These are phyloP conservation scores for Tachyglossus aculeatus DNA, from an alignment of 2,797 vertebrate genomes.

Conservation along the genomic window DNA sequence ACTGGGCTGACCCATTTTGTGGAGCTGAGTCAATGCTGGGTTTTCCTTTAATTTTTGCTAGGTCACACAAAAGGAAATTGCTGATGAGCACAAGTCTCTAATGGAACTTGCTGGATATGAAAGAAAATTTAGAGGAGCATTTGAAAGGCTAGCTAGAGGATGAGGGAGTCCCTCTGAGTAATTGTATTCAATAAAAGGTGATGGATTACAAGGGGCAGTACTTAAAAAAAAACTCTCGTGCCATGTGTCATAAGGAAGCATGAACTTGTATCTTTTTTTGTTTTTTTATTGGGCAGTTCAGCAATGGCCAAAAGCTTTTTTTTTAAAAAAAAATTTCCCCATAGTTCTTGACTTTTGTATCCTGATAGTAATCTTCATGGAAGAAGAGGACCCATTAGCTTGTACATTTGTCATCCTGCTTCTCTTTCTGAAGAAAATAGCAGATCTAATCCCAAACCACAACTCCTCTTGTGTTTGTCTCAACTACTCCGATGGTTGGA, in stretches of 20 bases:
- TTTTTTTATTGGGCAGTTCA: rapidly evolving
- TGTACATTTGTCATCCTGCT: slow-evolving; percentile 14
- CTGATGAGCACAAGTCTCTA: background rate
- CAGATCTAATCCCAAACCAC: slow-evolving; percentile 3
- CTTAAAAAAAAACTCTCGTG: background rate
- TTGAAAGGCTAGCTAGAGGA: background rate
- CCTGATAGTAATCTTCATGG: background rate
- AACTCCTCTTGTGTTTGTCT: background rate
- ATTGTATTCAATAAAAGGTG: slow-evolving; percentile 19
- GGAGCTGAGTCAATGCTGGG: background rate
- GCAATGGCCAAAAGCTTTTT: background rate
- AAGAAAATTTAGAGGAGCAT: background rate
- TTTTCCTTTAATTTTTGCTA: slow-evolving; percentile 11
- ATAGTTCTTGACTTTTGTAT: background rate
- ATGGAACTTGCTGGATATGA: background rate
- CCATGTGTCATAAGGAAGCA: rapidly evolving
- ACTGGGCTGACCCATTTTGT: rapidly evolving
- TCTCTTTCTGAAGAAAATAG: slow-evolving; percentile 28
- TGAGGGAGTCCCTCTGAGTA: background rate
- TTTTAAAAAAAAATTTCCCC: too few relatives aligned
- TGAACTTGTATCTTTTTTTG: background rate
- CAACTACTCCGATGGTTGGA: slow-evolving; percentile 18
- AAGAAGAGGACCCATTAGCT: slow-evolving; percentile 21
- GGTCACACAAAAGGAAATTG: background rate
- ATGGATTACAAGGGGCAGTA: background rate